phyloP scores from a whole-genome alignment of 2,113 vertebrate species.

The Oxyura jamaicensis region DNA sequence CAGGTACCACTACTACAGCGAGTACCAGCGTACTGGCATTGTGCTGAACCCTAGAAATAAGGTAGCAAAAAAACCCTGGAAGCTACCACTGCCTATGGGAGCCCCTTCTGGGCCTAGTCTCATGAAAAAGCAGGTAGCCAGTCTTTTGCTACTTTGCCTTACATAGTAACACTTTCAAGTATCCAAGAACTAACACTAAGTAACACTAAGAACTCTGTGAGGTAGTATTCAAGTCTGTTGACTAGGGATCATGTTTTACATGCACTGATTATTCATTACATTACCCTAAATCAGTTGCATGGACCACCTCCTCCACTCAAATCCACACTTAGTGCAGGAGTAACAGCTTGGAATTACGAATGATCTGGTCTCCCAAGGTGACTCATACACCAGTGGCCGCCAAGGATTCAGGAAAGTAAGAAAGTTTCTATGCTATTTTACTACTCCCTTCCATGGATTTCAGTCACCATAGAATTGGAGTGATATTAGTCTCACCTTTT shows the following conservation, averaged over 20 bases:
- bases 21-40: neutral
- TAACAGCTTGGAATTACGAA: neutral
- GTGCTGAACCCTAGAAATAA: neutral
- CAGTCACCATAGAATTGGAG: neutral
- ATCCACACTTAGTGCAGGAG: rapidly evolving
- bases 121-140: neutral
- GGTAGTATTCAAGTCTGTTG: neutral
- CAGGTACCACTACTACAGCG: neutral
- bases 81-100: neutral
- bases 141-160: neutral
- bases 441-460: neutral
- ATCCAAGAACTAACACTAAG: too few species aligned
- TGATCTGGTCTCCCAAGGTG: neutral
- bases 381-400: neutral
- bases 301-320: neutral
- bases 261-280: rapidly evolving
- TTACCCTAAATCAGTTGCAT: rapidly evolving
- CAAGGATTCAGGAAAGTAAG: neutral
- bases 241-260: neutral
- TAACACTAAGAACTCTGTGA: neutral
- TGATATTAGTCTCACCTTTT: rapidly evolving
- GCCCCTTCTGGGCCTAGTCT: neutral
- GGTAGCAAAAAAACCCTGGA: neutral
- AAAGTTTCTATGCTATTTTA: neutral
- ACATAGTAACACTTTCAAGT: rapidly evolving